A percentile compares a stretch with the other conserved stretches of the same genome.
Evolutionary conservation across 1,140 invertebrate species (phyloP).

Genomic region (Tyrophagus putrescentiae): DNA sequence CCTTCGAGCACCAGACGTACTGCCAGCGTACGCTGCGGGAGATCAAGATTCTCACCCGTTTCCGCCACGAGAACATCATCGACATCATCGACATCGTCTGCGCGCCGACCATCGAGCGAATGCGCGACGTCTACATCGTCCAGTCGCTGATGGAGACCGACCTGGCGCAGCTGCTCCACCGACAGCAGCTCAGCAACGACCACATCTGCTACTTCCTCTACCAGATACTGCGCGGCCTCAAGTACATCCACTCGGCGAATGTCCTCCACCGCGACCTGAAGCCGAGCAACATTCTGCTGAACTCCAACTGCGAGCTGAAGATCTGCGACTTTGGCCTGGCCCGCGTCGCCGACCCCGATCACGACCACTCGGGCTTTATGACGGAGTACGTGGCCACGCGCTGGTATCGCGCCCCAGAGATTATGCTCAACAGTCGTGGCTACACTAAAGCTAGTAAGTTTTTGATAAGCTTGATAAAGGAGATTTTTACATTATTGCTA

Average conservation of each 20-base stretch:
- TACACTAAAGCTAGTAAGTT: slow-evolving; percentile 81
- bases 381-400: slow-evolving; percentile 97
- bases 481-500: slow-evolving; percentile 6
- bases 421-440: slow-evolving; percentile 97
- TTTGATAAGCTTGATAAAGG: too few relatives aligned
- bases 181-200: slow-evolving; percentile 94
- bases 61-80: slow-evolving; percentile 99
- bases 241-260: slow-evolving; percentile 99
- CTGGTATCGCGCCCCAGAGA: slow-evolving; percentile 96
- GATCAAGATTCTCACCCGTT: slow-evolving; percentile 97
- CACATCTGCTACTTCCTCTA: slow-evolving; percentile 99
- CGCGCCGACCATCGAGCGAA: slow-evolving; percentile 51
- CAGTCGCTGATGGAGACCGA: slow-evolving; percentile 99
- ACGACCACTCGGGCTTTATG: slow-evolving; percentile 96
- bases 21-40: slow-evolving; percentile 95
- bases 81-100: slow-evolving; percentile 96
- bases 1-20: slow-evolving; percentile 99
- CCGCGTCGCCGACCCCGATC: slow-evolving; percentile 93
- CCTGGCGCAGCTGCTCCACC: slow-evolving; percentile 97
- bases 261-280: slow-evolving; percentile 92
- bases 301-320: slow-evolving; percentile 99
- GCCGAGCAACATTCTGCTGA: slow-evolving; percentile 92
- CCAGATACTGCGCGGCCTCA: slow-evolving; percentile 95
- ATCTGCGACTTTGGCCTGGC: slow-evolving; percentile 96
- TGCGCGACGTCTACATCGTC: slow-evolving; percentile 99